phyloP scores from a whole-genome alignment of 2,888 invertebrate species.

The Achlya flavicornis region DNA sequence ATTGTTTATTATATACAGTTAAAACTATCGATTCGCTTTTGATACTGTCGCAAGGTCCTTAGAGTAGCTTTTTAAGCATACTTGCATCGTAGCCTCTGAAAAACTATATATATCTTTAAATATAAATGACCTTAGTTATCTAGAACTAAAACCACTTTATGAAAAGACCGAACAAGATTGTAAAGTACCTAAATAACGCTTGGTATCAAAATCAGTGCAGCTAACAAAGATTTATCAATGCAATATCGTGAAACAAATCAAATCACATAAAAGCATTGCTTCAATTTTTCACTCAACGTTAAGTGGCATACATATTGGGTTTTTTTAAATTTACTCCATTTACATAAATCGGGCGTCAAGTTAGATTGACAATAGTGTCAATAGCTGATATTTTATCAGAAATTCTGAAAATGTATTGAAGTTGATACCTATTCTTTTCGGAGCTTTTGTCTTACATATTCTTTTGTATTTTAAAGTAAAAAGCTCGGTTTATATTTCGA shows the following conservation, averaged over 20 bases:
- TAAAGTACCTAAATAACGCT: no score
- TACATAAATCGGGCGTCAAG: slow-evolving; percentile 15
- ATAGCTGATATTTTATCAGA: background rate
- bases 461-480: background rate
- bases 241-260: slow-evolving; percentile 40
- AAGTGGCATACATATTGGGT: slow-evolving; percentile 6
- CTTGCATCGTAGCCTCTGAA: no score
- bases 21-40: no score
- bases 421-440: background rate
- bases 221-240: background rate
- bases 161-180: no score
- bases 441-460: background rate
- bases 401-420: background rate
- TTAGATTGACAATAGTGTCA: slow-evolving; percentile 5
- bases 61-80: no score
- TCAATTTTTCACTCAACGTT: slow-evolving; percentile 29
- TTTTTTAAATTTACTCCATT: slow-evolving; percentile 15
- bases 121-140: no score
- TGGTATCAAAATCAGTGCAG: background rate
- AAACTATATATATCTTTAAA: no score
- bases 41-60: no score
- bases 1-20: no score
- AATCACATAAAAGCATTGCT: slow-evolving; percentile 32
- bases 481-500: background rate
- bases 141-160: no score